These are phyloP conservation scores for Parazoanthus atlanticus DNA, from an alignment of 92 coral and sea anemone genomes.

Conservation along the genomic window DNA sequence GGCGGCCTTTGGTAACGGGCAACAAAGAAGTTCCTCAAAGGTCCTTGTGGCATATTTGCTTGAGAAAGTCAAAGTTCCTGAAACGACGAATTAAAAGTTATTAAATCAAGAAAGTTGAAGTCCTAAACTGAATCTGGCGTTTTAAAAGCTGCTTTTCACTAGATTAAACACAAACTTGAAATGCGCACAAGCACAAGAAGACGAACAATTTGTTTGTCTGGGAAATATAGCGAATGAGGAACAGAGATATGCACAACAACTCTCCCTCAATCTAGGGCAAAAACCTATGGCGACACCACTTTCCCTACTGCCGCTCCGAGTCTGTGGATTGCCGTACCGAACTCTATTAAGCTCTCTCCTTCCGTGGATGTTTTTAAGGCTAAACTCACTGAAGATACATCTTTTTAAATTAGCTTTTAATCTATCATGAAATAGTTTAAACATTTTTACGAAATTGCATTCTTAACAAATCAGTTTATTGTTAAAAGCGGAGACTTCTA, in stretches of 20 bases:
- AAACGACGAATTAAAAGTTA: background rate
- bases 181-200: background rate
- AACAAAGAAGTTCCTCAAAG: constrained; percentile 24
- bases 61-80: constrained; percentile 26
- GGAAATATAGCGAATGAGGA: background rate
- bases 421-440: too few species aligned
- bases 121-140: background rate
- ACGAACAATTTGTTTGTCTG: background rate
- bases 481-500: too few species aligned
- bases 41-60: constrained; percentile 22
- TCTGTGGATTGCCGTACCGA: too few species aligned
- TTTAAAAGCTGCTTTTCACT: background rate
- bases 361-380: too few species aligned
- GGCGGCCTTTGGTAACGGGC: constrained; percentile 27
- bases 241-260: background rate
- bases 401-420: too few species aligned
- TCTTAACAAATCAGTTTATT: too few species aligned
- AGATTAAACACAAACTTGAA: background rate
- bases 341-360: too few species aligned
- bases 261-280: background rate
- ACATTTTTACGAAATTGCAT: too few species aligned
- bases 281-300: background rate
- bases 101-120: background rate
- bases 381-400: too few species aligned
- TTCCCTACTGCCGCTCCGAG: background rate